Base-by-base conservation (phyloP, 2,113 vertebrate genomes). In the Corythornis madagascariensis region DNA sequence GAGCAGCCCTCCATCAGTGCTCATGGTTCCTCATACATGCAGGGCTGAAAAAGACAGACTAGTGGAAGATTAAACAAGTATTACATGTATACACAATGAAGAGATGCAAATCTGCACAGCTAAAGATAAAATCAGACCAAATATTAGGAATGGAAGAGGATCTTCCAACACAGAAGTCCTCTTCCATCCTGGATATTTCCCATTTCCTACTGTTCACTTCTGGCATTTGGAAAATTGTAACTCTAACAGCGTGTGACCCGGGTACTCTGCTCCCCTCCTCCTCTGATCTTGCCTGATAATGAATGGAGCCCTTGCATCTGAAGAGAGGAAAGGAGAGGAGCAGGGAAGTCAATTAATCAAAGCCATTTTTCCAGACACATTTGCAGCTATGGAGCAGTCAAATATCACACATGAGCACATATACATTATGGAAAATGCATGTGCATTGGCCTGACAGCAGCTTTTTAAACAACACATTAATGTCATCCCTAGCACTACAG, bases 301-400 rank as follows among this genome's bases (percentile, higher is more conserved):
- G 66, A 94, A 87, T 17, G 29, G 26, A 94, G 83, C 90, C 65
- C 79, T 86, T 80, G 86, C 74, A 42, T 76, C 63, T 87, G 75
- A 92, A 72, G 74, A 92, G 91, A 76, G 29, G 82, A 87, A 92
- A 89, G 53, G 53, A 84, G 85, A 85, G 95, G 75, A 86, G 57
- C 75, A 89, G 78, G 47, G 69, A 88, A 96, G 86, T 88, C 93
- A 93, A 90, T 95, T 96, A 95, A 95, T 93, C 88, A 93, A 92
- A 96, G 76, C 57, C 88, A 78, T 88, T 92, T 94, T 92, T 45
- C 73, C 76, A 90, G 90, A 73, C 73, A 88, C n/a, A 61, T 93
- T 93, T 93, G 69, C 76, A 79, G 86, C 90, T 88, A 84, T 48
- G 72, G 53, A 91, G 88, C 56, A 66, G 60, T 63, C 83, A 91